Evolutionary conservation across 1,140 invertebrate genomes (phyloP), one percentile per base, ranked within the genome.

Genomic region (Panagrolaimus sp.): DNA sequence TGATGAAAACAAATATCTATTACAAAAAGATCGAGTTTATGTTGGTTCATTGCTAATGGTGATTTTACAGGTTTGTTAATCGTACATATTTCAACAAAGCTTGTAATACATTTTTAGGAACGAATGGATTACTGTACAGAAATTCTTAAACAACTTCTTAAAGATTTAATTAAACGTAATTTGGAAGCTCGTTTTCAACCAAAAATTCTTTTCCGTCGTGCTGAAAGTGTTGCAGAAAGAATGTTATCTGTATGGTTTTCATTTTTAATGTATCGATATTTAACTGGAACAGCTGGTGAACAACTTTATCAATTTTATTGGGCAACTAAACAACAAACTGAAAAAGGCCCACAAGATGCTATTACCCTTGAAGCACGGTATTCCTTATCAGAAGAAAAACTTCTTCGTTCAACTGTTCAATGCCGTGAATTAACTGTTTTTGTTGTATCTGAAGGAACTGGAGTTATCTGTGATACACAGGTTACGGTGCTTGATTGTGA

Each of bases 71-170:
- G 76, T 78, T 23, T 61, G 45, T 45, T 46, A 5, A 13, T 23
- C 27, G 1, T 69, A 64, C 13, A n/a, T 4, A 42, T 2, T 25
- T 44, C n/a, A n/a, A n/a, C n/a, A n/a, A n/a, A 45, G 5, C 23
- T 63, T 42, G 8, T 11, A 51, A 46, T 16, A 3, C 31, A 14
- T 45, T 66, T 73, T 75, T 68, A 98, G 86, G 93, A 93, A 78
- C 95, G 95, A 83, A 95, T 99, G 89, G 95, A 97, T 83, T 99
- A 98, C 85, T 96, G 93, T 83, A 98, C 96, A 16, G 95, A 98
- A 84, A 96, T 99, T 79, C 85, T 98, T 76, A 98, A 98, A 84
- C 96, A 93, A 0, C 86, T 99, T 51, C 86, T 99, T 47, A 91
- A 92, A 23, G 95, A 98, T 84, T 86, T 98, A 65, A 97, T 99